Evolutionary conservation across 2,113 vertebrate genomes (phyloP).

Genomic region (Halichoerus grypus): DNA sequence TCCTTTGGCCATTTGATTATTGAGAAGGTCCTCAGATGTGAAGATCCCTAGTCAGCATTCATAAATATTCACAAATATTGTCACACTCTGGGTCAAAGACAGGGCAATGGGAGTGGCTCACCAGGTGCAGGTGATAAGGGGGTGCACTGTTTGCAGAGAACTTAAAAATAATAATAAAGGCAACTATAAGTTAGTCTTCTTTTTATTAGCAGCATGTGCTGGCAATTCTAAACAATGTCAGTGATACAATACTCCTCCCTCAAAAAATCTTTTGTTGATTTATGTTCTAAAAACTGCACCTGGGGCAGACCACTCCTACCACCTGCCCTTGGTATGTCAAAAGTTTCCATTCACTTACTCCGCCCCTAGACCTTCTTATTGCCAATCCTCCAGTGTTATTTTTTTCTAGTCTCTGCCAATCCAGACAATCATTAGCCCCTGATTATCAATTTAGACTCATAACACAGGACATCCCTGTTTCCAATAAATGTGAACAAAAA

Average conservation of each 20-base stretch:
- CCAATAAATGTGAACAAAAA: conserved; percentile 20
- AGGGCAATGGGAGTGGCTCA: neutral
- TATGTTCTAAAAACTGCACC: conserved; percentile 10
- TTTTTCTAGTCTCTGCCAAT: neutral
- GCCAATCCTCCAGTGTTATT: neutral
- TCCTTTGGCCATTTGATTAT: neutral
- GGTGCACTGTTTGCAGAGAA: neutral
- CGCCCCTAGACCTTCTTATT: neutral
- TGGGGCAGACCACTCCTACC: neutral
- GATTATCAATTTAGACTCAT: neutral
- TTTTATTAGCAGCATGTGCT: conserved; percentile 33
- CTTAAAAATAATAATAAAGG: conserved; percentile 32
- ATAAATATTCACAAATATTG: neutral
- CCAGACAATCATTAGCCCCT: neutral
- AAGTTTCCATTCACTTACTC: neutral
- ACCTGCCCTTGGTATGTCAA: neutral
- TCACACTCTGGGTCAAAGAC: conserved; percentile 17
- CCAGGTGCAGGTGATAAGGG: neutral
- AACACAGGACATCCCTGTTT: neutral
- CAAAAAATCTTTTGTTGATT: conserved; percentile 3
- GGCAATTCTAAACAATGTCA: conserved; percentile 46
- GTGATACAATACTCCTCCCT: neutral
- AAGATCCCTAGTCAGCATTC: neutral
- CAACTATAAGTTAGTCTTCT: conserved; percentile 25
- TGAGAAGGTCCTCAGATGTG: conserved; percentile 33